Evolutionary conservation across 1,140 invertebrate species (phyloP).

Genomic region (Ylistrum balloti): DNA sequence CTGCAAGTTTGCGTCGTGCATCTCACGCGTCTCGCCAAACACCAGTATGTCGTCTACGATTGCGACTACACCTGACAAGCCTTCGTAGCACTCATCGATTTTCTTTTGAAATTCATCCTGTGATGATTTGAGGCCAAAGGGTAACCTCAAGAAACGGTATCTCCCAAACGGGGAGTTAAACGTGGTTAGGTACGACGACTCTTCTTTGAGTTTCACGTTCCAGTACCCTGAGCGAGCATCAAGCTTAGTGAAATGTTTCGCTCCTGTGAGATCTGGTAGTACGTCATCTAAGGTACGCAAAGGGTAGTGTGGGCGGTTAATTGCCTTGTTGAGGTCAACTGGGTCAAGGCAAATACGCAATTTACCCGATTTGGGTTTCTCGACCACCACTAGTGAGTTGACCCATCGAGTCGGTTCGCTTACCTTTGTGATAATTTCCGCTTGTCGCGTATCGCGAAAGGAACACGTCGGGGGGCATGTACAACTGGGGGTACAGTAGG

Average conservation of each 20-base stretch:
- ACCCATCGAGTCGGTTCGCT: conserved; percentile 66
- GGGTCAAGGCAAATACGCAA: conserved; percentile 41
- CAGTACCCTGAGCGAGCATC: conserved; percentile 67
- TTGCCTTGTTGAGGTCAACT: not conserved
- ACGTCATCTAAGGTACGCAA: conserved; percentile 47
- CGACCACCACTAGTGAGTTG: conserved; percentile 60
- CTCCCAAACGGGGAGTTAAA: too few relatives aligned
- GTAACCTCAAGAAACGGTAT: too few relatives aligned
- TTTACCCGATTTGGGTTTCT: conserved; percentile 53
- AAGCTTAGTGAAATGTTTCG: conserved; percentile 63
- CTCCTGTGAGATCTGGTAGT: conserved; percentile 31
- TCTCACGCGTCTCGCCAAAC: conserved; percentile 60
- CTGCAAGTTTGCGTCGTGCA: conserved; percentile 63
- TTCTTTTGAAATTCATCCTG: conserved; percentile 73
- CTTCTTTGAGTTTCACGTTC: too few relatives aligned
- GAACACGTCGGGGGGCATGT: conserved; percentile 52
- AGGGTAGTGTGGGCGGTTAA: conserved; percentile 34
- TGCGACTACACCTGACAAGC: conserved; percentile 74
- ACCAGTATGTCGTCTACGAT: conserved; percentile 81
- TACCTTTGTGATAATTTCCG: conserved; percentile 63
- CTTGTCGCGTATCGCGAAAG: conserved; percentile 44
- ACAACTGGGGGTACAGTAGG: conserved; percentile 47
- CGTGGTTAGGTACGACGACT: too few relatives aligned
- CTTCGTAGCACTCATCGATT: conserved; percentile 75
- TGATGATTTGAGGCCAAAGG: conserved; percentile 61